A percentile compares a stretch with the other conserved stretches of the same genome.
phyloP scores from a whole-genome alignment of 2,113 vertebrate species.

The Brevimyrus niger region DNA sequence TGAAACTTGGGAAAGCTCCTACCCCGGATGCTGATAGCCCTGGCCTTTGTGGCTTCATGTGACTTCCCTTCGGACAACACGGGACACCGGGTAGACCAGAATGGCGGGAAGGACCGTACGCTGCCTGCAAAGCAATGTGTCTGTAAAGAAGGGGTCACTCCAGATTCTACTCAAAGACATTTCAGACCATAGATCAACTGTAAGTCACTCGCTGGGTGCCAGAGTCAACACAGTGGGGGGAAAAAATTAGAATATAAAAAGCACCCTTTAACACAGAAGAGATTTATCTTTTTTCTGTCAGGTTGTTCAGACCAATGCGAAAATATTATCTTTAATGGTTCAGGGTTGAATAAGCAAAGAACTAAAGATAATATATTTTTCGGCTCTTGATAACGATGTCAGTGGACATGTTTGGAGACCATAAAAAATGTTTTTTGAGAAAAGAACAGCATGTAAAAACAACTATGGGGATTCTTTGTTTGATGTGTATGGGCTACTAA shows the following conservation, averaged over 20 bases:
- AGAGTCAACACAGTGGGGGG: background rate
- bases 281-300: background rate
- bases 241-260: background rate
- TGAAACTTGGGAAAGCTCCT: background rate
- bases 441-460: background rate
- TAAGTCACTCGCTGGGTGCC: background rate
- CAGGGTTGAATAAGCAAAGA: background rate
- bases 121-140: background rate
- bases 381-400: background rate
- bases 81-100: background rate
- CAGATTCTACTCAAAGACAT: background rate
- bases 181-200: background rate
- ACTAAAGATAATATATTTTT: background rate
- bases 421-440: background rate
- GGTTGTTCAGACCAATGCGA: background rate
- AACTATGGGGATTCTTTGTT: background rate
- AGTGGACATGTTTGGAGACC: background rate
- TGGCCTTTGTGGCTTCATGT: background rate
- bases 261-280: background rate
- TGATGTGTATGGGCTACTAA: background rate
- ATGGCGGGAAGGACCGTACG: background rate
- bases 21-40: background rate
- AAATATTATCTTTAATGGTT: slow-evolving; percentile 13
- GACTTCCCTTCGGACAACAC: background rate
- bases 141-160: background rate